These are phyloP conservation scores for Drosophila multiciliata DNA, from an alignment of 2,888 invertebrate genomes.

Conservation along the genomic window DNA sequence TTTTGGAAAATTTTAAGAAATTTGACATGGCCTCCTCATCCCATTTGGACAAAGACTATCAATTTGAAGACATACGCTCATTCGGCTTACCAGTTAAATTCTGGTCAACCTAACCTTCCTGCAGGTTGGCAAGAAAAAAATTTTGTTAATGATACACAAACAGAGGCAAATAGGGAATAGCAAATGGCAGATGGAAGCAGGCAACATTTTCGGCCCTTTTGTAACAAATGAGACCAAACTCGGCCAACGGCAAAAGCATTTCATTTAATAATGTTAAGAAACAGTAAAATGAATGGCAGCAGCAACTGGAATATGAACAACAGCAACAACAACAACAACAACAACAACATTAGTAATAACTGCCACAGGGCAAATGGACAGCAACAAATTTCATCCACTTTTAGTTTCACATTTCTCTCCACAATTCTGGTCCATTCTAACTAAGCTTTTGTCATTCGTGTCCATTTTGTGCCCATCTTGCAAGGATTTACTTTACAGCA, in stretches of 20 bases:
- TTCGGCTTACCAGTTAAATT: conserved; percentile 25
- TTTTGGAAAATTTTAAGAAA: conserved; percentile 42
- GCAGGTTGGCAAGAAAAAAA: conserved; percentile 44
- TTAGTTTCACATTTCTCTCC: conserved; percentile 1
- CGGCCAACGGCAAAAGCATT: conserved; percentile 33
- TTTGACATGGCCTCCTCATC: conserved; percentile 6
- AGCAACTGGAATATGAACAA: conserved; percentile 5
- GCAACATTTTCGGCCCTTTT: not conserved
- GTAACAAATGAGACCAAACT: conserved; percentile 15
- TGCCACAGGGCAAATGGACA: conserved; percentile 20
- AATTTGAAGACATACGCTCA: conserved; percentile 40
- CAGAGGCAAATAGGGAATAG: conserved; percentile 21
- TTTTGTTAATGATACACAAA: conserved; percentile 66
- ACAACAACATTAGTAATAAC: not conserved
- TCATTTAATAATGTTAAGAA: conserved; percentile 48
- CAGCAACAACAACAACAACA: conserved; percentile 5
- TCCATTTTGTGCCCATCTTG: not conserved
- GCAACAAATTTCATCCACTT: conserved; percentile 8
- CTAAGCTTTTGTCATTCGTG: conserved; percentile 10
- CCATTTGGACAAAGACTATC: conserved; percentile 23
- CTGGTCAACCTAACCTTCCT: conserved; percentile 33
- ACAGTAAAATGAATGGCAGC: conserved; percentile 43
- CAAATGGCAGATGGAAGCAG: not conserved
- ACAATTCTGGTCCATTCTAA: conserved; percentile 13
- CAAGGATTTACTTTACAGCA: conserved; percentile 4